Conservation (phyloP, 1,140 invertebrate genomes). For the Thaumetopoea pityocampa region DNA sequence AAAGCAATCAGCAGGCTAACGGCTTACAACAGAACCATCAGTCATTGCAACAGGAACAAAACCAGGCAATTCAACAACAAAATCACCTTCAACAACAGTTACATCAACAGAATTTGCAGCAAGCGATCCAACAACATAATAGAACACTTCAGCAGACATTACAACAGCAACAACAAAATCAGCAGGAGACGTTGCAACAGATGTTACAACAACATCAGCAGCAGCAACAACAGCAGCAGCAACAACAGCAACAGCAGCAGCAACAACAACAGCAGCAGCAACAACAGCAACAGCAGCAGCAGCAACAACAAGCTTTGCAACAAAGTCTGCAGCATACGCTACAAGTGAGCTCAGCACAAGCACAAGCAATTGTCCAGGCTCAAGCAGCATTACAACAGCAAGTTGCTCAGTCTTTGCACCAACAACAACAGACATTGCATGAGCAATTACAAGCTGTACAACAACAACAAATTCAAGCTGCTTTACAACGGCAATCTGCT, state of each 20-base stretch:
- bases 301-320: slow-evolving; percentile 47
- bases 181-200: slow-evolving; percentile 62
- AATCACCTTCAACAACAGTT: slow-evolving; percentile 58
- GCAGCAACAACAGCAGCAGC: slow-evolving; percentile 53
- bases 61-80: slow-evolving; percentile 53
- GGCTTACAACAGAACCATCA: slow-evolving; percentile 61
- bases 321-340: slow-evolving; percentile 53
- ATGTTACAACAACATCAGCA: slow-evolving; percentile 59
- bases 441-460: slow-evolving; percentile 62
- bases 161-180: slow-evolving; percentile 48
- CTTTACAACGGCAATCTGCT: slow-evolving; percentile 62
- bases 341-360: slow-evolving; percentile 63
- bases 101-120: slow-evolving; percentile 55
- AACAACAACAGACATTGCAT: slow-evolving; percentile 60
- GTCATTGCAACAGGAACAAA: slow-evolving; percentile 56
- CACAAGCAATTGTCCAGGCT: slow-evolving; percentile 57
- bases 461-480: slow-evolving; percentile 68
- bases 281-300: slow-evolving; percentile 63
- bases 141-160: slow-evolving; percentile 54
- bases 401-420: slow-evolving; percentile 61
- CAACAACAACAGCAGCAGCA: slow-evolving; percentile 72
- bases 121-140: slow-evolving; percentile 63
- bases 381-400: slow-evolving; percentile 63
- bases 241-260: slow-evolving; percentile 38
- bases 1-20: slow-evolving; percentile 57